Conservation (phyloP, 2,797 vertebrate genomes). For the Pampus argenteus region DNA sequence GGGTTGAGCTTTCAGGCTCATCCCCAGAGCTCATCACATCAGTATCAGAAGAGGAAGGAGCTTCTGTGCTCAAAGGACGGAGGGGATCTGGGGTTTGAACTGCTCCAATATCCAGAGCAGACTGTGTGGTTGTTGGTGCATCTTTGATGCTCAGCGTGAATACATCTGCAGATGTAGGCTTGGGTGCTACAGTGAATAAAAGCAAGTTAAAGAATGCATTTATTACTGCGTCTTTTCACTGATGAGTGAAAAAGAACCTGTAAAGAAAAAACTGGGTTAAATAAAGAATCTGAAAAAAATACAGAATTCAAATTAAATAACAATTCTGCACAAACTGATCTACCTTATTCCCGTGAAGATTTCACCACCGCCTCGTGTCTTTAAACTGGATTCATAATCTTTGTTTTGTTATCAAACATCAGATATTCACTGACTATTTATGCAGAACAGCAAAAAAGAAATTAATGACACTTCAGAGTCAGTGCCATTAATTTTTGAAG, state of each 20-base stretch:
- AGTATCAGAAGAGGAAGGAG: conserved; percentile 29
- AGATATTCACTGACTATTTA: conserved; percentile 1
- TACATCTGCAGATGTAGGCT: conserved; percentile 75
- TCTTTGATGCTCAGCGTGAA: conserved; percentile 71
- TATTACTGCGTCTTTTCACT: conserved; percentile 50
- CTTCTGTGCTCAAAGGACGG: conserved; percentile 45
- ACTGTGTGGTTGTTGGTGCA: conserved; percentile 47
- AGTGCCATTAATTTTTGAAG: conserved; percentile 81
- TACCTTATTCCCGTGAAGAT: not conserved
- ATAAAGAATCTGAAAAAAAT: conserved; percentile 6
- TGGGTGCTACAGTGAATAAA: conserved; percentile 78
- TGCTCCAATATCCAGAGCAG: conserved; percentile 51
- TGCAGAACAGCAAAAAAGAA: conserved; percentile 33
- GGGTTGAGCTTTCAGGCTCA: conserved; percentile 58
- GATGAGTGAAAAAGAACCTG: conserved; percentile 55
- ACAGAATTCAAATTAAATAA: not conserved
- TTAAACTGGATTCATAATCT: not conserved
- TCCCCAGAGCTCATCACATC: conserved; percentile 44
- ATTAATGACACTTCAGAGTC: conserved; percentile 74
- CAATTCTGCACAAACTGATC: not conserved
- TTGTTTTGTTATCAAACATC: conserved; percentile 29
- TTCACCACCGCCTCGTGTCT: not conserved
- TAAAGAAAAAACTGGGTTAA: conserved; percentile 50
- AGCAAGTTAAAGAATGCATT: conserved; percentile 71
- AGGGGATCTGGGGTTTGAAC: conserved; percentile 42